A percentile compares a stretch with the other conserved stretches of the same genome.
These are phyloP conservation scores for Eulemur coronatus DNA, from an alignment of 2,797 vertebrate genomes.

Conservation along the genomic window DNA sequence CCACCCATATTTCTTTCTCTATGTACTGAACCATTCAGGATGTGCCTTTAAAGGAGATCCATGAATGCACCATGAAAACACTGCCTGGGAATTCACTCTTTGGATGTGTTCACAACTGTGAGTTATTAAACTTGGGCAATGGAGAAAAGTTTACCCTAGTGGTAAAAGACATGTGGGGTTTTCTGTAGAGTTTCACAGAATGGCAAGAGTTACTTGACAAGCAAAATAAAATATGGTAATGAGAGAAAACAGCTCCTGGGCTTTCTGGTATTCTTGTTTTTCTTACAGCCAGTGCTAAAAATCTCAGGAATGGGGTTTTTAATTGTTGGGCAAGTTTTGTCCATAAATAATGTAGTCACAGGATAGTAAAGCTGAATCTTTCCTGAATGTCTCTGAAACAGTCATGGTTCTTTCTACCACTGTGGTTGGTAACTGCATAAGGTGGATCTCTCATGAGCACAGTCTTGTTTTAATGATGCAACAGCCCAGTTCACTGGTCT, in stretches of 20 bases:
- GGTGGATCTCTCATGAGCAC: fast-evolving
- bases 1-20: neutral
- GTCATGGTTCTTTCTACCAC: neutral
- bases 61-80: neutral
- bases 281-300: neutral
- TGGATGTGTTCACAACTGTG: neutral
- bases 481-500: neutral
- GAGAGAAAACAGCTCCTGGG: constrained; percentile 9
- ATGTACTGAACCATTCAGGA: neutral
- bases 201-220: neutral
- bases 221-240: neutral
- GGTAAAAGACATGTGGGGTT: neutral
- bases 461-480: neutral
- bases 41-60: neutral
- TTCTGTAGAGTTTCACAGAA: neutral
- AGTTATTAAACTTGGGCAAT: neutral
- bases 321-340: neutral
- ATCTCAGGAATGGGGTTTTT: neutral
- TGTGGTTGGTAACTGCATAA: neutral
- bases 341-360: neutral
- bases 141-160: neutral
- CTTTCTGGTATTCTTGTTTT: neutral
- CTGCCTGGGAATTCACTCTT: neutral
- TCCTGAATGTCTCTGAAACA: neutral
- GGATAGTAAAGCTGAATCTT: neutral